phyloP scores from a whole-genome alignment of 2,888 invertebrate species.

The Timema podura region DNA sequence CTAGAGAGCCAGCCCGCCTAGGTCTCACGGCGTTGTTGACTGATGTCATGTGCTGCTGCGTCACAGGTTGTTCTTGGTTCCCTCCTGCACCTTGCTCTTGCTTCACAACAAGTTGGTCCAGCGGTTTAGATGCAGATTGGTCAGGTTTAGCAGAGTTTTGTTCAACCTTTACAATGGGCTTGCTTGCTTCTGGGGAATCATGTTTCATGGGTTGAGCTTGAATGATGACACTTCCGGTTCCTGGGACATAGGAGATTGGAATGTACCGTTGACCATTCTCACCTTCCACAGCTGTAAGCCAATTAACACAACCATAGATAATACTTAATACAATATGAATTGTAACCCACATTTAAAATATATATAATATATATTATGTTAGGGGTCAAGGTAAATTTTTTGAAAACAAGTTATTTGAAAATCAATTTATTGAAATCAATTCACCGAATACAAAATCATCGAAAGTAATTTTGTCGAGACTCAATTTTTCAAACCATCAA shows the following conservation, averaged over 20 bases:
- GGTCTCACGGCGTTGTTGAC: slow-evolving; percentile 42
- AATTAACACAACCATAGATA: too few relatives aligned
- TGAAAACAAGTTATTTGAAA: too few relatives aligned
- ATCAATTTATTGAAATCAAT: too few relatives aligned
- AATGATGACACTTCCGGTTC: slow-evolving; percentile 33
- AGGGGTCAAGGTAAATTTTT: too few relatives aligned
- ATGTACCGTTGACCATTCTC: slow-evolving; percentile 35
- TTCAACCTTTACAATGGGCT: not conserved
- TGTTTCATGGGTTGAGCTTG: slow-evolving; percentile 29
- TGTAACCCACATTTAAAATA: too few relatives aligned
- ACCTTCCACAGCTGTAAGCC: slow-evolving; percentile 33
- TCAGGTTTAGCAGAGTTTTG: not conserved
- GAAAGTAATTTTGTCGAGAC: too few relatives aligned
- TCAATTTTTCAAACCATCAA: too few relatives aligned
- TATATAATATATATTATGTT: too few relatives aligned
- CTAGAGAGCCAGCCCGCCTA: slow-evolving; percentile 59
- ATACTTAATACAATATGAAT: too few relatives aligned
- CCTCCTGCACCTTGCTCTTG: slow-evolving; percentile 26
- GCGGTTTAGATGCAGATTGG: slow-evolving; percentile 22
- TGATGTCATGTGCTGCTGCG: too few relatives aligned
- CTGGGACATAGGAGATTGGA: slow-evolving; percentile 32
- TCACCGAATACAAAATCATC: too few relatives aligned
- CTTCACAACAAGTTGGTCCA: slow-evolving; percentile 29
- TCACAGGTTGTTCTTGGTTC: too few relatives aligned
- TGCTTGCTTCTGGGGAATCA: not conserved